Evolutionary conservation across 2,888 invertebrate genomes (phyloP).

Genomic region (Eurois occulta): DNA sequence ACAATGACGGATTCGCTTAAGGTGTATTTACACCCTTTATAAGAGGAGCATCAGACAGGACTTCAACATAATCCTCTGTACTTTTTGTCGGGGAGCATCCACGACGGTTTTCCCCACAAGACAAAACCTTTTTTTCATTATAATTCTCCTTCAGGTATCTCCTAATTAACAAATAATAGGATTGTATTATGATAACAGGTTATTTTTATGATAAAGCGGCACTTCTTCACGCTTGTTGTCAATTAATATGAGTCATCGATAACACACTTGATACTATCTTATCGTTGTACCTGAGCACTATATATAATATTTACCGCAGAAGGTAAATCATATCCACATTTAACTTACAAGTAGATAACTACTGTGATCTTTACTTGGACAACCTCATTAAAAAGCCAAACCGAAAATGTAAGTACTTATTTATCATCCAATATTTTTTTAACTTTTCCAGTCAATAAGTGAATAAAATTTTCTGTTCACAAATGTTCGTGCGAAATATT

Average conservation of each 20-base stretch:
- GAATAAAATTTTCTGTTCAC: not conserved
- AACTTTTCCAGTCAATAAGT: not conserved
- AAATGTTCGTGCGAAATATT: not conserved
- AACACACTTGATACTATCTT: not conserved
- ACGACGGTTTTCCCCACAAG: not conserved
- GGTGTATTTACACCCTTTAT: no score
- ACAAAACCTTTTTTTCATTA: not conserved
- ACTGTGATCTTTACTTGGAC: not conserved
- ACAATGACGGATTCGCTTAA: no score
- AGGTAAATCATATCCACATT: no score
- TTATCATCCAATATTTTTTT: not conserved
- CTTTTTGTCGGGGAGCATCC: not conserved
- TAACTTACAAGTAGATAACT: not conserved
- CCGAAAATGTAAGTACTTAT: not conserved
- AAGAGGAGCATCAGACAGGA: no score
- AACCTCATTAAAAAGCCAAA: not conserved
- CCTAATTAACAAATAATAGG: not conserved
- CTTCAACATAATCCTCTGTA: not conserved
- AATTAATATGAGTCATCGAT: conserved; percentile 2
- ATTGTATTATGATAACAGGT: not conserved
- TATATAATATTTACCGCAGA: not conserved
- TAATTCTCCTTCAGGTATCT: not conserved
- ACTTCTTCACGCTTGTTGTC: not conserved
- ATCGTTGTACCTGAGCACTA: not conserved
- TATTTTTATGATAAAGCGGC: not conserved